phyloP scores from a whole-genome alignment of 2,797 vertebrate genomes.

The Thunnus albacares region DNA sequence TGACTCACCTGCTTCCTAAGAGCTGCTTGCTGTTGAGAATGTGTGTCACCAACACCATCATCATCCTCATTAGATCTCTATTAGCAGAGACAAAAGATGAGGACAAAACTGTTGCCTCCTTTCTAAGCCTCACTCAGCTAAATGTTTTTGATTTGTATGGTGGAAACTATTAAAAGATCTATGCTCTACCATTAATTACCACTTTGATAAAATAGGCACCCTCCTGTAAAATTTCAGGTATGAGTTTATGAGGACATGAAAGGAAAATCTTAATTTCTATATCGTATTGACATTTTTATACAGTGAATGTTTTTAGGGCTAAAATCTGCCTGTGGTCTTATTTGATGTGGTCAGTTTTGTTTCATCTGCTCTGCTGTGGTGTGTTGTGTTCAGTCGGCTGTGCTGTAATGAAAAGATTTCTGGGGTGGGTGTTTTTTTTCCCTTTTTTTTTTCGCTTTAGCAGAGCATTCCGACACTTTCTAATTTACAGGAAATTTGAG shows the following conservation, averaged over 20 bases:
- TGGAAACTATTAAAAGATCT: neutral
- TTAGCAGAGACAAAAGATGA: no score
- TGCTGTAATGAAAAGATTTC: constrained; percentile 82
- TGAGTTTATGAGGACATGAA: neutral
- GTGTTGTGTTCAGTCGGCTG: constrained; percentile 25
- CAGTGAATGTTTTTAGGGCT: neutral
- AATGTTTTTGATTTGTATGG: neutral
- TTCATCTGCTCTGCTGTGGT: constrained; percentile 37
- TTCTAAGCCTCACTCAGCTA: neutral
- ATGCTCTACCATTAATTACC: neutral
- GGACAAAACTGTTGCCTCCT: no score
- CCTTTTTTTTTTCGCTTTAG: constrained; percentile 67
- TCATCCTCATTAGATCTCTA: no score
- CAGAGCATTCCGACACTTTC: constrained; percentile 83
- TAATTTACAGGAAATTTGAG: constrained; percentile 92
- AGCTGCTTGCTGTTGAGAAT: no score
- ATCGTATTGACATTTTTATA: neutral
- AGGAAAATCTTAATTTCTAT: neutral
- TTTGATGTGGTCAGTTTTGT: constrained; percentile 37
- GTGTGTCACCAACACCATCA: no score
- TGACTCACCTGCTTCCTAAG: no score
- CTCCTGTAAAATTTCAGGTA: neutral
- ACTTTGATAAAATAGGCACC: neutral
- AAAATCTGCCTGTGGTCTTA: constrained; percentile 2
- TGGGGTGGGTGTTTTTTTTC: constrained; percentile 17